A percentile compares a stretch with the other conserved stretches of the same genome.
Evolutionary conservation across 1,140 invertebrate species (phyloP).

Genomic region (Eueides isabella): DNA sequence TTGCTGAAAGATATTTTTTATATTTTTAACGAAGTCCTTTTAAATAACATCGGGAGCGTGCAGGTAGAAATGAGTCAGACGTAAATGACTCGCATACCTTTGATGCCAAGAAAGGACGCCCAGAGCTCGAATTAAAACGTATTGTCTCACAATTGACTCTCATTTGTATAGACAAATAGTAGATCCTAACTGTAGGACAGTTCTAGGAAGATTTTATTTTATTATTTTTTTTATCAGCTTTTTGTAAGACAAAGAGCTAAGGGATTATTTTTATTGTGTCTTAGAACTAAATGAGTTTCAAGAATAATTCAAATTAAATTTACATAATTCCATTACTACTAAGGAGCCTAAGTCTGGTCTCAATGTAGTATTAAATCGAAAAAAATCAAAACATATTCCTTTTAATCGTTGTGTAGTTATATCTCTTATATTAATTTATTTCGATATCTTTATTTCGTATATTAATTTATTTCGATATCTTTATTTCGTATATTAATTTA

Average conservation of each 20-base stretch:
- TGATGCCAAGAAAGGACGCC: background rate
- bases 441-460: too few relatives aligned
- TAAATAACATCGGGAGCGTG: background rate
- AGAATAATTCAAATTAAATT: background rate
- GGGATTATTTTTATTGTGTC: background rate
- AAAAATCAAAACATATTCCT: too few relatives aligned
- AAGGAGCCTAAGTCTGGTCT: too few relatives aligned
- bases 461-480: too few relatives aligned
- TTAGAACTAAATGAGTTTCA: background rate
- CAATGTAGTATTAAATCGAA: too few relatives aligned
- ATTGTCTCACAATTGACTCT: background rate
- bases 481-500: too few relatives aligned
- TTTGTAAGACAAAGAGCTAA: background rate
- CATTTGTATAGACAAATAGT: background rate
- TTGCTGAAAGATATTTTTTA: background rate
- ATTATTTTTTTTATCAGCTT: background rate
- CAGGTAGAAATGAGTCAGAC: slow-evolving; percentile 4
- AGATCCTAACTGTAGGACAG: too few relatives aligned
- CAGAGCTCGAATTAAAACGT: background rate
- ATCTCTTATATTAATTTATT: too few relatives aligned
- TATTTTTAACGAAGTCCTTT: background rate
- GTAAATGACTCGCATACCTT: background rate
- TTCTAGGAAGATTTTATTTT: background rate
- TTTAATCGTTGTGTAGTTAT: too few relatives aligned
- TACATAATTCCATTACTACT: too few relatives aligned